Base-by-base conservation (phyloP, 1,140 invertebrate genomes). In the Ladona fulva region DNA sequence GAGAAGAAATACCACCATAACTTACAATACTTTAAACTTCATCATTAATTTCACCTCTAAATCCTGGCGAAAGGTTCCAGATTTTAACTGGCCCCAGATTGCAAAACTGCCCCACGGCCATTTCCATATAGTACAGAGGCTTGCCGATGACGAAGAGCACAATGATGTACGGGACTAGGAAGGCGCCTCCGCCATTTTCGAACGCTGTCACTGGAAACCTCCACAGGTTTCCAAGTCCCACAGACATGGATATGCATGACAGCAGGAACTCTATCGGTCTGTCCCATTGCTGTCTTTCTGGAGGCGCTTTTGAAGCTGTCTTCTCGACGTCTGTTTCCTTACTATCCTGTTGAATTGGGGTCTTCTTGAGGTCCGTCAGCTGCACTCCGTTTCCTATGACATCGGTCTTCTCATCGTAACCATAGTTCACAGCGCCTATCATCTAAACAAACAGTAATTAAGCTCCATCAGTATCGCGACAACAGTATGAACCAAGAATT, bases 131-230 rank as follows among this genome's bases (percentile, higher is more conserved):
- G 80, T 88, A 89, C 79, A 86, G 83, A 0, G 87, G 87, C 77
- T 86, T 86, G n/a, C 88, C 88, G 77, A 89, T 86, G 42, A 89
- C 82, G 14, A 89, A 83, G 79, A 90, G 86, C 25, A 91, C 87
- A 14, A 89, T 81, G 24, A 89, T 78, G 80, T 90, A 90, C 6
- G 88, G 88, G 44, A 89, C 86, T 29, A 87, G 80, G 81, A 89
- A 90, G 24, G 88, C 87, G 25, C 88, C 88, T 14, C 82, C 84
- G 11, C 84, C 84, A 78, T 85, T 85, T 74, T 84, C 82, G 80
- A 85, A 86, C 0, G 85, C 86, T n/a, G 84, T 83, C 77, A 84
- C 87, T 0, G 87, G 87, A 78, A 88, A 88, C 44, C 87, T 78
- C 87, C 87, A 88, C 29, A 88, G 83, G 80, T 88, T 88, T 24